Evolutionary conservation across 2,888 invertebrate genomes (phyloP).

Genomic region (Amaurobius ferox): DNA sequence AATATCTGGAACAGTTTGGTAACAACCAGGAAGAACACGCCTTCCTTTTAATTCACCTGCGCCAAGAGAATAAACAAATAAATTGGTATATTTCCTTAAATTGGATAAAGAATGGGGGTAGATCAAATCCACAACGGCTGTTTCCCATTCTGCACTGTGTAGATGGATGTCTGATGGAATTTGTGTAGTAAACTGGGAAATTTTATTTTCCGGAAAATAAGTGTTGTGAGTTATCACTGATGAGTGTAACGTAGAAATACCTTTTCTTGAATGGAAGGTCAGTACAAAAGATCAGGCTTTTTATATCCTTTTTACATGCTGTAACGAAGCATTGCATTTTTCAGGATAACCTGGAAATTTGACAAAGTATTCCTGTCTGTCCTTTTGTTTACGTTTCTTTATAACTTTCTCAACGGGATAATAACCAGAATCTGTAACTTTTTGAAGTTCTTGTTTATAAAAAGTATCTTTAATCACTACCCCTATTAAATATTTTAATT

Average conservation of each 20-base stretch:
- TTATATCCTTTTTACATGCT: slow-evolving; percentile 19
- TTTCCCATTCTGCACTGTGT: too few species aligned
- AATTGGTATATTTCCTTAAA: not conserved
- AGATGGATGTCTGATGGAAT: too few species aligned
- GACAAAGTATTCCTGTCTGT: slow-evolving; percentile 5
- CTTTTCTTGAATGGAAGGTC: not conserved
- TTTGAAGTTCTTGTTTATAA: slow-evolving; percentile 31
- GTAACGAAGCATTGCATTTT: slow-evolving; percentile 8
- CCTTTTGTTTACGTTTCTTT: not conserved
- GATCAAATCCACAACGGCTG: too few species aligned
- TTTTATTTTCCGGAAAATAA: slow-evolving; percentile 75
- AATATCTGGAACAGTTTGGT: slow-evolving; percentile 30
- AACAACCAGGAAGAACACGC: too few species aligned
- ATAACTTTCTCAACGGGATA: slow-evolving; percentile 22
- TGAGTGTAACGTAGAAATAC: slow-evolving; percentile 69
- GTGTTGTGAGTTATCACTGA: slow-evolving; percentile 74
- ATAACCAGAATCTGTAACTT: not conserved
- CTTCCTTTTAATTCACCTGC: slow-evolving; percentile 8
- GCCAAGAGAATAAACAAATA: not conserved
- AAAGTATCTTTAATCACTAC: not conserved
- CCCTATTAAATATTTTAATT: slow-evolving; percentile 30
- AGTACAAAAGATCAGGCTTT: not conserved
- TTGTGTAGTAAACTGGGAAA: slow-evolving; percentile 74
- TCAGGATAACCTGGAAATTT: slow-evolving; percentile 21
- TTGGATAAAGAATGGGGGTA: slow-evolving; percentile 65